Evolutionary conservation across 2,888 invertebrate species (phyloP), one percentile per base, ranked within the genome.

Genomic region (Cephus pygmeus): DNA sequence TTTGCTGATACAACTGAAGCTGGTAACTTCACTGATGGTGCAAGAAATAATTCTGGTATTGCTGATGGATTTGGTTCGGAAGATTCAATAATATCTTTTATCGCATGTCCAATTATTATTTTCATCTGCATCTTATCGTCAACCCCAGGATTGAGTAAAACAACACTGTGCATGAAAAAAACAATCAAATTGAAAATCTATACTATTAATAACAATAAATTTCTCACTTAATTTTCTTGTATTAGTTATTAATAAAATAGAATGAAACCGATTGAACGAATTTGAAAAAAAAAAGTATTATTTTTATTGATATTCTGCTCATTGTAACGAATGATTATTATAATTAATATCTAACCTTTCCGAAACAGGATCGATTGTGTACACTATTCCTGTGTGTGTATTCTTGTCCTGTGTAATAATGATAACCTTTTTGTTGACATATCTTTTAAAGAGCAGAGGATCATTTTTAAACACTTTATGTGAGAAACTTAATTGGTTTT

Each of bases 281-380:
- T 36, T 12, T 12, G 34, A 33, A 68, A 73, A 56, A 71, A 23
- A 31, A 23, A 33, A 33, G 1, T n/a, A 76, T 30, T 31, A 15
- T n/a, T 73, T 35, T 30, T 3, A 56, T 3, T 34, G 71, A 34
- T 36, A 30, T 23, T 34, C 12, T n/a, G n/a, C 36, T 33, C 31
- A 33, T 73, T n/a, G 56, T n/a, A 76, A 36, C 56, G 23, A 34
- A 75, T 69, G 6, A 35, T 30, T 34, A 75, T 40, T 68, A 15
- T 71, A 34, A 73, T 69, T 33, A 9, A 31, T 31, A 56, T 15
- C 87, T 88, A 86, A 91, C 91, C 91, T 91, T 80, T 91, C 90
- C 3, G 91, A 90, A 69, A 91, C 89, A 4, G 91, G 91, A 82
- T 91, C 91, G 12, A 91, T 84, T 0, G 91, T 91, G 79, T 91